Evolutionary conservation across 2,797 vertebrate genomes (phyloP).

Genomic region (Pseudochaenichthys georgianus): DNA sequence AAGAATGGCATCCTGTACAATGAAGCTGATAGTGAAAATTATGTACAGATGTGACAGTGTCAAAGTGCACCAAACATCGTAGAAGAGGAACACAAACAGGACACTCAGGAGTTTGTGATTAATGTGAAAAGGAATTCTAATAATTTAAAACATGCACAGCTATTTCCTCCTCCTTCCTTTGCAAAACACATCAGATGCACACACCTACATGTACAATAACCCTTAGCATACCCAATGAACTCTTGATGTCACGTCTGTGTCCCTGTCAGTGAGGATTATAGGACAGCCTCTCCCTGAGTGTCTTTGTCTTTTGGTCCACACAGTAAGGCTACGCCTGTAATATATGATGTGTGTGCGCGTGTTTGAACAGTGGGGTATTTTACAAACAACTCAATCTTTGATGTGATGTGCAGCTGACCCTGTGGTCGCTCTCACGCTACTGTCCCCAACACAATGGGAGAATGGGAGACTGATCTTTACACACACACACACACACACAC

Average conservation of each 20-base stretch:
- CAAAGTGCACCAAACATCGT: neutral
- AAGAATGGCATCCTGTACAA: neutral
- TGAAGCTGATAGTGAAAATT: neutral
- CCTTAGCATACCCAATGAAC: neutral
- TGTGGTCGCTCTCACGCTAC: conserved; percentile 67
- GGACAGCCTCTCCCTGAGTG: conserved; percentile 56
- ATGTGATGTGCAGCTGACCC: conserved; percentile 71
- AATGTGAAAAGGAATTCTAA: neutral
- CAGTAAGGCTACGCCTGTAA: conserved; percentile 50
- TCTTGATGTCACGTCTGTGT: conserved; percentile 20
- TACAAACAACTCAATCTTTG: conserved; percentile 69
- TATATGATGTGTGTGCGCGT: conserved; percentile 68
- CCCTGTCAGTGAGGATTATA: conserved; percentile 47
- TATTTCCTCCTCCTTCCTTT: neutral
- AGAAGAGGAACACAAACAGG: neutral
- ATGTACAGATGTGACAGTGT: neutral
- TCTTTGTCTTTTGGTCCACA: conserved; percentile 65
- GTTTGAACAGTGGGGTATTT: conserved; percentile 42
- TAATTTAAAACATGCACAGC: neutral
- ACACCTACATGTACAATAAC: neutral
- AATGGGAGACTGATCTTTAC: conserved; percentile 66
- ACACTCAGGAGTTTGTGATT: neutral
- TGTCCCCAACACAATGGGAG: conserved; percentile 69
- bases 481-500: conserved; percentile 17
- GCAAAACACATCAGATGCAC: neutral